Percentiles rank a stretch among this genome's conserved stretches.
phyloP scores from a whole-genome alignment of 1,140 invertebrate genomes.

The Arion vulgaris region DNA sequence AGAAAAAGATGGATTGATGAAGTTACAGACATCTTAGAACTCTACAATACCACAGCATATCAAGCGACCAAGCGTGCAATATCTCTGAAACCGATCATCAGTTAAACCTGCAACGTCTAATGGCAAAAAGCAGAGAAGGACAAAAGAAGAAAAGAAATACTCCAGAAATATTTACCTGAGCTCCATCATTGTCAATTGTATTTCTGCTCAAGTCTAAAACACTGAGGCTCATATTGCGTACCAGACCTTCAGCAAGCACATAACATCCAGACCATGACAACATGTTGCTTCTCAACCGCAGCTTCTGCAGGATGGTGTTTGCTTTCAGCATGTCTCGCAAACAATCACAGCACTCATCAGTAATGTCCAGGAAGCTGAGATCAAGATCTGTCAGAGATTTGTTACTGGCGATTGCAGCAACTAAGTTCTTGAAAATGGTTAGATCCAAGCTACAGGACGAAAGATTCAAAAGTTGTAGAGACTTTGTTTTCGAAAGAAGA shows the following conservation, averaged over 20 bases:
- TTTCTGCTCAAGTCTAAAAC: constrained; percentile 67
- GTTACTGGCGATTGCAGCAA: constrained; percentile 56
- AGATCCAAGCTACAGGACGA: constrained; percentile 63
- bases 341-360: constrained; percentile 56
- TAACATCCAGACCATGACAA: constrained; percentile 64
- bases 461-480: constrained; percentile 62
- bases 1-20: too few relatives aligned
- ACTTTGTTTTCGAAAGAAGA: constrained; percentile 54
- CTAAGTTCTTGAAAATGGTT: constrained; percentile 52
- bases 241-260: constrained; percentile 58
- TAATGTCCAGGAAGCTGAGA: constrained; percentile 65
- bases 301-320: constrained; percentile 61
- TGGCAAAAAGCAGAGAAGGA: too few relatives aligned
- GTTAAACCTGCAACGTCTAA: too few relatives aligned
- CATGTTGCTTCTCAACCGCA: constrained; percentile 61
- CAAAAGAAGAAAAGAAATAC: too few relatives aligned
- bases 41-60: too few relatives aligned
- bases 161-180: constrained; percentile 24
- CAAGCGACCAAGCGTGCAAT: too few relatives aligned
- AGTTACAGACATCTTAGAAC: too few relatives aligned
- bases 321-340: constrained; percentile 62
- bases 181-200: constrained; percentile 61
- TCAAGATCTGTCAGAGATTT: constrained; percentile 59
- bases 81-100: too few relatives aligned
- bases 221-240: constrained; percentile 51